Evolutionary conservation across 2,797 vertebrate genomes (phyloP), one percentile per base, ranked within the genome.

Genomic region (Crypturellus tataupa): DNA sequence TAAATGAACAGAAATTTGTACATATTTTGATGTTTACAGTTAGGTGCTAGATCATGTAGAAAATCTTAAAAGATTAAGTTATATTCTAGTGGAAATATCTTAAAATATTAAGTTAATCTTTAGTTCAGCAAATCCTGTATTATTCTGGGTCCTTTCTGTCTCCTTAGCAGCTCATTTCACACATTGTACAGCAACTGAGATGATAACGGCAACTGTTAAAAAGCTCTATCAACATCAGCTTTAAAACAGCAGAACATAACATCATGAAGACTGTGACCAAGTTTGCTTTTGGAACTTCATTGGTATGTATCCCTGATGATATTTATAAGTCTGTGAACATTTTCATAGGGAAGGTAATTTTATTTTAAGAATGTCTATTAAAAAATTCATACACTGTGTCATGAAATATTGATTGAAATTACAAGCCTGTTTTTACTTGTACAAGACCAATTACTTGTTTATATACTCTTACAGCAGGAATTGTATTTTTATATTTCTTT

Each of bases 121-220:
- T 23, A 69, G 7, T 81, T 85, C 79, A 93, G 4, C 10, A 81
- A 35, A 73, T 16, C 24, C 64, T 44, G 49, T 78, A 68, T 73
- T 85, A 59, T 84, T 93, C 56, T 76, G 8, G 2, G 3, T 27
- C 58, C 13, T 75, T 20, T 89, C 51, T 75, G 12, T 85, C 40
- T 83, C 42, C 12, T 37, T 88, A 80, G 63, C 71, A 94, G 65
- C 31, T 91, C 82, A 94, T 90, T 96, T 94, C 87, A 93, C 76
- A 58, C 46, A 17, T 4, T 5, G 8, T 81, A 67, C 19, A 75
- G 46, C 44, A 12, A 47, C 21, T 71, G 3, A 85, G 33, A 63
- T 37, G 37, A 37, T 79, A 87, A 63, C 90, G 65, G 6, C 14
- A 87, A 24, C 25, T 87, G 37, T 78, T 87, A 75, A 87, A 83